Base-by-base conservation (phyloP, 2,888 invertebrate species). In the Quadroppia sp. region DNA sequence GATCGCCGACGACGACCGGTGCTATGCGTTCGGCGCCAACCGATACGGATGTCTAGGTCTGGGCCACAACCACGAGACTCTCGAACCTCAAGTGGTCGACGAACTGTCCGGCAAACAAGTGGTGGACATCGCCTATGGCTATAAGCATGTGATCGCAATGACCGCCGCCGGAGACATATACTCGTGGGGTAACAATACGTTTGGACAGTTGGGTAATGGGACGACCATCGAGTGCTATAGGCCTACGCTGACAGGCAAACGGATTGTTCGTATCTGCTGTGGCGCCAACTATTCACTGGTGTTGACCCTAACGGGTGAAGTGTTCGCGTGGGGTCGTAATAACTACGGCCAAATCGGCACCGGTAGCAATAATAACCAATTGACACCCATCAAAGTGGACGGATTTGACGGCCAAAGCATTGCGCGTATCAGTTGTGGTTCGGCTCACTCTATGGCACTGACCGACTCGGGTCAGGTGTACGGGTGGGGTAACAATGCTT, bases 281-380 rank as follows among this genome's bases (percentile, higher is more conserved):
- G 74, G 74, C 42, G 42, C 74, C 23, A 70, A 74, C 28, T 70
- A 74, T 61, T 48, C 74, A 9, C 40, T 71, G 15, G 71, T 70
- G 13, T 61, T 74, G 53, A 74, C 70, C n/a, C 69, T 42, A 40
- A 28, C 71, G n/a, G 74, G 74, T 6, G 70, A 74, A 56, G 71
- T 74, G 40, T 74, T 74, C 20, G 59, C 70, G 2, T 74, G 70
- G 70, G 74, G 74, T 4, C 74, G 74, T 1, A 74, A 74, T 45
- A 74, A 74, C 28, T 74, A 74, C 56, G 74, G 74, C 4, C 74
- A 74, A 42, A 74, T 74, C 45, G 74, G 74, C 9, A 74, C 32
- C 61, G 74, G 50, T 40, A 48, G 28, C 17, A 70, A 74, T 20
- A n/a, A 30, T 20, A 70, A 74, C 53, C 74, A 74, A n/a, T 42